Percentiles rank a stretch among this genome's conserved stretches.
phyloP scores from a whole-genome alignment of 1,140 invertebrate genomes.

The Brachionus manjavacas region DNA sequence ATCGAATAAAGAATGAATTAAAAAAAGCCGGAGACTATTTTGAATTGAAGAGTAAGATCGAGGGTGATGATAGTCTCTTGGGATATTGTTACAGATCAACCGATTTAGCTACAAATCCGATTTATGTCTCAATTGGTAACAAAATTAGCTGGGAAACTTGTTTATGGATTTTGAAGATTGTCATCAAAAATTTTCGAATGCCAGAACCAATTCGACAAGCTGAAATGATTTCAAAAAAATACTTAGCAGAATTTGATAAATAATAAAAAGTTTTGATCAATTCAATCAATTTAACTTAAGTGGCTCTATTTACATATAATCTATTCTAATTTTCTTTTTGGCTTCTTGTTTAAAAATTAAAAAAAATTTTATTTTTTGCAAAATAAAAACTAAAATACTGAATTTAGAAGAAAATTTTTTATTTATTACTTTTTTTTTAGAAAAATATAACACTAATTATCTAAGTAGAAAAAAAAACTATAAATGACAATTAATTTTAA shows the following conservation, averaged over 20 bases:
- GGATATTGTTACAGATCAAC: slow-evolving; percentile 32
- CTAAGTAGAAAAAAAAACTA: too few relatives aligned
- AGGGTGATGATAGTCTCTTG: not conserved
- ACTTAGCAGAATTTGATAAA: slow-evolving; percentile 43
- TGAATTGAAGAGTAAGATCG: not conserved
- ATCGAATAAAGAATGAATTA: slow-evolving; percentile 46
- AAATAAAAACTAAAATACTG: too few relatives aligned
- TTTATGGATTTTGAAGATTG: slow-evolving; percentile 51
- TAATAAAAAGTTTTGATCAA: too few relatives aligned
- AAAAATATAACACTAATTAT: too few relatives aligned
- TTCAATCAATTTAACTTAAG: too few relatives aligned
- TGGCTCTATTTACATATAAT: too few relatives aligned
- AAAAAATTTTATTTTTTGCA: too few relatives aligned
- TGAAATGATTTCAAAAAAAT: slow-evolving; percentile 50
- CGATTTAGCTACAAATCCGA: slow-evolving; percentile 50
- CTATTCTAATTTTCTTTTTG: too few relatives aligned
- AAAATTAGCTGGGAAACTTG: slow-evolving; percentile 56
- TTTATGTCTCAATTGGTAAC: slow-evolving; percentile 59
- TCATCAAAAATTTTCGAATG: slow-evolving; percentile 53
- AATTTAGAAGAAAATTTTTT: too few relatives aligned
- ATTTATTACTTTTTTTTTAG: too few relatives aligned
- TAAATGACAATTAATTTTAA: too few relatives aligned
- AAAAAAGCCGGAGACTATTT: slow-evolving; percentile 31
- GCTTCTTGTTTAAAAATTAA: too few relatives aligned
- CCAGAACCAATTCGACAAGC: slow-evolving; percentile 59